Percentiles rank a stretch among this genome's conserved stretches.
Evolutionary conservation across 2,113 vertebrate genomes (phyloP).

Genomic region (Nematolebias whitei): DNA sequence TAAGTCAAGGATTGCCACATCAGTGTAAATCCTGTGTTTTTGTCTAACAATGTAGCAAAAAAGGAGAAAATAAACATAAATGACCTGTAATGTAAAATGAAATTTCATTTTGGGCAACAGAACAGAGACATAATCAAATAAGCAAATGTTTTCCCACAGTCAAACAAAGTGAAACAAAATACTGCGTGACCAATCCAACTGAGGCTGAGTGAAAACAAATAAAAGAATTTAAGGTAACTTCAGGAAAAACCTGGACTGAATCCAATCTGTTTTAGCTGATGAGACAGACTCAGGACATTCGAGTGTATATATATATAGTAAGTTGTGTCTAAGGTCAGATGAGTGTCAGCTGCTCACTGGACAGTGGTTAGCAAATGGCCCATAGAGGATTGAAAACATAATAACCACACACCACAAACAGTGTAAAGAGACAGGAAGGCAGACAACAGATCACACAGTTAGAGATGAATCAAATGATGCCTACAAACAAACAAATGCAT

Average conservation of each 20-base stretch:
- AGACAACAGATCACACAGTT: constrained; percentile 3
- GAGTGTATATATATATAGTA: constrained; percentile 41
- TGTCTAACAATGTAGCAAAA: constrained; percentile 24
- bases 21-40: constrained; percentile 42
- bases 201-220: constrained; percentile 17
- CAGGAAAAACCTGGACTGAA: constrained; percentile 1
- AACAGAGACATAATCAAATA: constrained; percentile 35
- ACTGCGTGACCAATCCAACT: constrained; percentile 1
- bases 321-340: constrained; percentile 71
- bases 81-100: constrained; percentile 43
- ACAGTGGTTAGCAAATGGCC: constrained; percentile 83
- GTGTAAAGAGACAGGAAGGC: constrained; percentile 20
- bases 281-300: constrained; percentile 16
- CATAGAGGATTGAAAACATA: constrained; percentile 64
- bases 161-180: constrained; percentile 21
- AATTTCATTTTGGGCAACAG: constrained; percentile 33
- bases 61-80: constrained; percentile 32
- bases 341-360: constrained; percentile 87
- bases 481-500: background rate
- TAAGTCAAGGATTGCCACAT: constrained; percentile 58
- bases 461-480: background rate
- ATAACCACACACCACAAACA: constrained; percentile 9
- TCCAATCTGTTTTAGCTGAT: constrained; percentile 27
- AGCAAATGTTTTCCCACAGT: constrained; percentile 41
- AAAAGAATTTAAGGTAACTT: background rate